These are phyloP conservation scores for Cynocephalus volans DNA, from an alignment of 2,113 vertebrate genomes.

Conservation along the genomic window DNA sequence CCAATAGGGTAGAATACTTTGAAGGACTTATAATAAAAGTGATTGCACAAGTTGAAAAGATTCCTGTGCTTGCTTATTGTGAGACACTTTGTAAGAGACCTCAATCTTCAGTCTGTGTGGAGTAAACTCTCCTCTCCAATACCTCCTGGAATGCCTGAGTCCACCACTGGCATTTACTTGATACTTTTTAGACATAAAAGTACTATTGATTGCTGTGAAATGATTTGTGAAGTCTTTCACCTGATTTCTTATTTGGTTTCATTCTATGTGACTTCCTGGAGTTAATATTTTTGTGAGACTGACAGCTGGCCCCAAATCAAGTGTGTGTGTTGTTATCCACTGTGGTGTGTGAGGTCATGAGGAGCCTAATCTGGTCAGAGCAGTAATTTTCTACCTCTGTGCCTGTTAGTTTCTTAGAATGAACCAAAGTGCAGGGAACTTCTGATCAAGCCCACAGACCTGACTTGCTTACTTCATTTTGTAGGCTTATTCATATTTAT, in stretches of 20 bases:
- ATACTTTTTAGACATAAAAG: background rate
- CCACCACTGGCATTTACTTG: background rate
- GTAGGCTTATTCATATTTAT: background rate
- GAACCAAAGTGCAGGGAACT: background rate
- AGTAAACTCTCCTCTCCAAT: background rate
- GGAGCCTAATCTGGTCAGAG: background rate
- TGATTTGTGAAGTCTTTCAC: background rate
- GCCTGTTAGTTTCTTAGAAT: background rate
- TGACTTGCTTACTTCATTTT: background rate
- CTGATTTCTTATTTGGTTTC: background rate
- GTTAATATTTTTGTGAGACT: background rate
- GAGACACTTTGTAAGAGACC: background rate
- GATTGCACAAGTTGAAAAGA: background rate
- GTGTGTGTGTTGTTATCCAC: background rate
- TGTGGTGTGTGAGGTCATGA: background rate
- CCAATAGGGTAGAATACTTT: background rate
- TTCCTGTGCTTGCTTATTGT: background rate
- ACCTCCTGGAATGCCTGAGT: background rate
- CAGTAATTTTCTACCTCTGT: background rate
- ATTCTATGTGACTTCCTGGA: background rate
- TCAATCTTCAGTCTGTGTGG: background rate
- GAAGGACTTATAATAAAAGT: background rate
- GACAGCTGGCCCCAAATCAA: background rate
- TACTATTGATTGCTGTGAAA: background rate
- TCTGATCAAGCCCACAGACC: background rate